Evolutionary conservation across 2,797 vertebrate genomes (phyloP).

Genomic region (Malacoctenus gilli): DNA sequence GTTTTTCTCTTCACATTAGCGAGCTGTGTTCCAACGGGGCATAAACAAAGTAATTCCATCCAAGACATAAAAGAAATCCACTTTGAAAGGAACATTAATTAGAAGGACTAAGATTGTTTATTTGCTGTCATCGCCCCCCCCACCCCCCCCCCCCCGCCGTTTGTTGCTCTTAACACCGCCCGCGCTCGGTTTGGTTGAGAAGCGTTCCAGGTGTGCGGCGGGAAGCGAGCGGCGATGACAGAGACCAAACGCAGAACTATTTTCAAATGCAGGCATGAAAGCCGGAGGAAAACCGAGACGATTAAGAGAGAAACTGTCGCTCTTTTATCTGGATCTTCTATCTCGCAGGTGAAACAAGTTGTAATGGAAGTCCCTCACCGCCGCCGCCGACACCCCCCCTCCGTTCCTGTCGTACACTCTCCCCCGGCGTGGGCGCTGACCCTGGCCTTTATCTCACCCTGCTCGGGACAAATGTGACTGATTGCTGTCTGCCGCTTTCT

Average conservation of each 20-base stretch:
- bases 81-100: slow-evolving; percentile 42
- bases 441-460: slow-evolving; percentile 50
- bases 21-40: slow-evolving; percentile 20
- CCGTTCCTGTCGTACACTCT: slow-evolving; percentile 28
- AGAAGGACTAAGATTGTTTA: slow-evolving; percentile 34
- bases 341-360: slow-evolving; percentile 52
- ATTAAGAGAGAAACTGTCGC: slow-evolving; percentile 41
- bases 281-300: slow-evolving; percentile 33
- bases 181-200: slow-evolving; percentile 14
- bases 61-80: slow-evolving; percentile 17
- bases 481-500: slow-evolving; percentile 58
- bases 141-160: too few species aligned
- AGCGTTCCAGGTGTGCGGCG: not conserved
- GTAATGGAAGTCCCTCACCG: slow-evolving; percentile 63
- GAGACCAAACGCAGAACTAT: slow-evolving; percentile 5
- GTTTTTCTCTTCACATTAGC: slow-evolving; percentile 45
- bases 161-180: slow-evolving; percentile 12
- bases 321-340: slow-evolving; percentile 36
- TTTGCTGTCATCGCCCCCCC: slow-evolving; percentile 10
- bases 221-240: slow-evolving; percentile 1
- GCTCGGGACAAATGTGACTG: slow-evolving; percentile 57
- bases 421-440: slow-evolving; percentile 4
- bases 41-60: slow-evolving; percentile 42
- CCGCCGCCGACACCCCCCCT: too few species aligned
- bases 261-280: slow-evolving; percentile 42